phyloP scores from a whole-genome alignment of 2,113 vertebrate species.

The Martes martes region DNA sequence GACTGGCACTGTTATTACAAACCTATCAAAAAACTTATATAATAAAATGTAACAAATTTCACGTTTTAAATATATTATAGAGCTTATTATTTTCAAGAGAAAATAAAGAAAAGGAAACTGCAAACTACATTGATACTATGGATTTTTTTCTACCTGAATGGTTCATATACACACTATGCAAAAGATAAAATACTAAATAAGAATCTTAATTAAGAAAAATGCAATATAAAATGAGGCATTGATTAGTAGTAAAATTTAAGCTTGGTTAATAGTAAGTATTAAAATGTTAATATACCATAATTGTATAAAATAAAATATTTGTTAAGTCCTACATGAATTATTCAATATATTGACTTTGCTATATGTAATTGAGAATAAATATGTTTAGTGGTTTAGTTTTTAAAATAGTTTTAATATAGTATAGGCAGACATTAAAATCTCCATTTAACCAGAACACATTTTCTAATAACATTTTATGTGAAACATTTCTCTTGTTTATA shows the following conservation, averaged over 20 bases:
- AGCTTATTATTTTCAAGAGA: background rate
- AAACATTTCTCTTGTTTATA: background rate
- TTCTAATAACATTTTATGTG: background rate
- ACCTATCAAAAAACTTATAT: background rate
- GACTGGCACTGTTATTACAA: background rate
- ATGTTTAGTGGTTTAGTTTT: background rate
- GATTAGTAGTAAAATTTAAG: conserved; percentile 34
- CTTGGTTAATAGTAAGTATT: background rate
- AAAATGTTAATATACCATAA: background rate
- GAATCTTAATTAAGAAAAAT: conserved; percentile 32
- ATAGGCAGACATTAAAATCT: background rate
- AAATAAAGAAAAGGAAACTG: background rate
- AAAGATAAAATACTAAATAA: background rate
- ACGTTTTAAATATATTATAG: background rate
- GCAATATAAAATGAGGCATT: background rate
- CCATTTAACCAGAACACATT: background rate
- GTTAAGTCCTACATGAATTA: conserved; percentile 44
- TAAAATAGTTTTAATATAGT: background rate
- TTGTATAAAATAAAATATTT: conserved; percentile 13
- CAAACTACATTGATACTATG: background rate
- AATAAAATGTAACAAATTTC: background rate
- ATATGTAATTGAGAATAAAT: conserved; percentile 10
- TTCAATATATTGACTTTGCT: conserved; percentile 27
- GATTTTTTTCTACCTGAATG: background rate
- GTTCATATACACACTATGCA: background rate